Base-by-base conservation (phyloP, 2,797 vertebrate genomes). In the Trematomus bernacchii region DNA sequence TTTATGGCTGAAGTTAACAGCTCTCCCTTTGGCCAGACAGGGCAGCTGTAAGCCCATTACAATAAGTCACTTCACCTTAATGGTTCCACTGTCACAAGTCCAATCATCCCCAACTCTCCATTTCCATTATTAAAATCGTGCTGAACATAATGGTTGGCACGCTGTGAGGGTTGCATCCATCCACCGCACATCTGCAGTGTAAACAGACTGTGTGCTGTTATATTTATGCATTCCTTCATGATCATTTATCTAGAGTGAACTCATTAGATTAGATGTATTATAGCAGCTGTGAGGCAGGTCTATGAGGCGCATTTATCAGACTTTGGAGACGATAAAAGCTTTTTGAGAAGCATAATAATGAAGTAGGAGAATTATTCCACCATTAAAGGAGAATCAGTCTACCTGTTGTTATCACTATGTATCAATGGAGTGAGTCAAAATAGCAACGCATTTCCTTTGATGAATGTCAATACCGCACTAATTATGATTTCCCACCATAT, bases 71-170 rank as follows among this genome's bases (percentile, higher is more conserved):
- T 89, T 90, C 88, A 85, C 87, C 87, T 90, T 90, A 89, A 90
- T 89, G 87, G 87, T 84, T 82, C 78, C 84, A 89, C 89, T 90
- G 90, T 92, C 88, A 91, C 89, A 87, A 92, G 91, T 91, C 71
- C 21, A 91, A 87, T 90, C 84, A 87, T 57, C 82, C 89, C 89
- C 91, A 91, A 75, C 76, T 71, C 73, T 88, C 87, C 87, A 88
- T 89, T 93, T 91, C 81, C 77, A 68, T 87, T 88, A 91, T 91
- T 91, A 90, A 91, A 91, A 84, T 10, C 37, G 60, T 63, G 53
- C 74, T 65, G 57, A 77, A 85, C 84, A 75, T 66, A 73, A 76
- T 78, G 65, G 69, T 82, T 83, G 61, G 78, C 73, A 76, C 50
- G 14, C 55, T 72, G 82, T 3, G 55, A 76, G 77, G 63, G 48